Percentiles rank a stretch among this genome's conserved stretches.
Evolutionary conservation across 2,888 invertebrate genomes (phyloP).

Genomic region (Machimus atricapillus): DNA sequence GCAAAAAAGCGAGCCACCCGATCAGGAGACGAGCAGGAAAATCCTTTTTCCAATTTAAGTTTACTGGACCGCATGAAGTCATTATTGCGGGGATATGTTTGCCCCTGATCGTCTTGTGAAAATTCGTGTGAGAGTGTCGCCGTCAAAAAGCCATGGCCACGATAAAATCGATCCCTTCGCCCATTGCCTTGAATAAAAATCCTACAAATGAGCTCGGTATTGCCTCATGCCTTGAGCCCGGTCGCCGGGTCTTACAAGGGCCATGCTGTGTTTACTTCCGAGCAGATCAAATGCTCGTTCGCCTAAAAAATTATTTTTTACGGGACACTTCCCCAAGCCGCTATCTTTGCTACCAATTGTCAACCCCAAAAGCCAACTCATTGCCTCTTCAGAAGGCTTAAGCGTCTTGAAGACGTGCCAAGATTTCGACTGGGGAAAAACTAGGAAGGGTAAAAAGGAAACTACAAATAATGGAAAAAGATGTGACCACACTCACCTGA

Average conservation of each 20-base stretch:
- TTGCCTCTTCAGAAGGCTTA: background rate
- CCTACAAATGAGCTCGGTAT: background rate
- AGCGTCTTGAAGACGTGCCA: background rate
- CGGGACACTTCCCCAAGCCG: background rate
- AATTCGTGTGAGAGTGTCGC: background rate
- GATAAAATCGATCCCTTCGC: background rate
- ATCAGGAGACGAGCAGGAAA: background rate
- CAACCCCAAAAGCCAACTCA: background rate
- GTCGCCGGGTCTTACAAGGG: background rate
- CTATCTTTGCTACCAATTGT: background rate
- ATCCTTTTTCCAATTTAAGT: background rate
- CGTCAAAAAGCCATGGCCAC: background rate
- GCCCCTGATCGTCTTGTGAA: background rate
- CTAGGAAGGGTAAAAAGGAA: background rate
- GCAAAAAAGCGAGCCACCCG: background rate
- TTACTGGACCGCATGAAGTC: constrained; percentile 2
- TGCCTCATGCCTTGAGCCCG: background rate
- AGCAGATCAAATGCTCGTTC: background rate
- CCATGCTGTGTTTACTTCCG: background rate
- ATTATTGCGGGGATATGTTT: background rate
- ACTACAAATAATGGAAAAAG: background rate
- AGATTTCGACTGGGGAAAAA: background rate
- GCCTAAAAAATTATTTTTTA: constrained; percentile 28
- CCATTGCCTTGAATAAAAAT: background rate
- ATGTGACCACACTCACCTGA: background rate